Base-by-base conservation (phyloP, 2,797 vertebrate genomes). In the Coregonus sp. region DNA sequence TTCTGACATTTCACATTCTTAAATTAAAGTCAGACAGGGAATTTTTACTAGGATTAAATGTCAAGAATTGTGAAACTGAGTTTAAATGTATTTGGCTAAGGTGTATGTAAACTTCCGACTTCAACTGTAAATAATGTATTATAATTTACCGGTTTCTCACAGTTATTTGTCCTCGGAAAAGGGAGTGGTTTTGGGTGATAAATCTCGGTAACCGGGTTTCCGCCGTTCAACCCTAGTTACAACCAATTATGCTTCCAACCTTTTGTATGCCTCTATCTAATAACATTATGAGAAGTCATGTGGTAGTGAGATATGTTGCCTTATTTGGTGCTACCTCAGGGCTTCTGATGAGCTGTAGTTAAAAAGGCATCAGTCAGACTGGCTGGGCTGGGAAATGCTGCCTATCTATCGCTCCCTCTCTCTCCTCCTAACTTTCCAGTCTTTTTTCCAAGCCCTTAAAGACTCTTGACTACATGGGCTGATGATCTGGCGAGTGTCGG, bases 371-470 rank as follows among this genome's bases (percentile, higher is more conserved):
- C 20, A 20, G 40, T 25, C 37, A 20, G 37, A 9, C 33, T 40
- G 67, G 4, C 35, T n/a, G 33, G 35, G 33, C 37, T n/a, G 5
- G 6, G 35, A 37, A 47, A 6, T 5, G n/a, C 59, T 25, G 16
- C 31, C 31, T 33, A 20, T 4, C 40, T 20, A 50, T 33, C 6
- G 15, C n/a, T 40, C n/a, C 7, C 72, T 4, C 16, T 1, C 40
- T 2, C 74, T 2, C 76, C 40, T 40, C 65, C 35, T 78, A 76
- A 78, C 71, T 20, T 85, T 61, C 75, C n/a, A 66, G 70, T 82
- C 72, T 83, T 80, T 91, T 80, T 71, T 63, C 1, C 50, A 77
- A 74, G 83, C 86, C 89, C 87, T 90, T 89, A 90, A 90, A 88
- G 80, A 82, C 87, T 90, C 85, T 87, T 70, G 69, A 88, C 87